Evolutionary conservation across 2,888 invertebrate genomes (phyloP), one percentile per base, ranked within the genome.

Genomic region (Chaetoderma sp.): DNA sequence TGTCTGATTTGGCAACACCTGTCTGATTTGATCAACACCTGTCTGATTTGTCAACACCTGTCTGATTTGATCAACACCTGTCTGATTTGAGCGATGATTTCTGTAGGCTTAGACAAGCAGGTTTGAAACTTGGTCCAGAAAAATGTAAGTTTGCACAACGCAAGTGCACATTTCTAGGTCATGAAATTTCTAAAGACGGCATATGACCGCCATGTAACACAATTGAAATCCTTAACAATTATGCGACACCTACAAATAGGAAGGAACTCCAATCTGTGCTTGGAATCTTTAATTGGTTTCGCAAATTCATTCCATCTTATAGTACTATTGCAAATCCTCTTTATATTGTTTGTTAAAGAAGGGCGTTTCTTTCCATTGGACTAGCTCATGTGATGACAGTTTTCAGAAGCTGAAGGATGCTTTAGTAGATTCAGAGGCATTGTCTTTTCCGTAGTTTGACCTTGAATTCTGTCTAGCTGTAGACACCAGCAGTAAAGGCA

Each of bases 281-380:
- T 74, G 72, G 74, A 70, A 71, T 27, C 39, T 69, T 18, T 69
- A 70, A 33, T n/a, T n/a, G n/a, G n/a, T n/a, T n/a, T n/a, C n/a
- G n/a, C n/a, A n/a, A n/a, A n/a, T n/a, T n/a, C n/a, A 71, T 73
- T 23, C 63, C 61, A 5, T 64, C 62, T 44, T 70, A 54, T 49
- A 62, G 60, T 62, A 45, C 61, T 33, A 28, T 67, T 47, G 70
- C 67, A 10, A 18, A 25, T 18, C 67, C 68, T 1, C 23, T 71
- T 6, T 63, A 68, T 44, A n/a, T n/a, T n/a, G n/a, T n/a, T n/a
- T n/a, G n/a, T n/a, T n/a, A n/a, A n/a, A n/a, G n/a, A n/a, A n/a
- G n/a, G n/a, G n/a, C n/a, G 39, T 30, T 5, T 13, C 10, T 18
- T 68, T 60, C 52, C n/a, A 23, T 13, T 73, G 71, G 71, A 60